A percentile compares a stretch with the other conserved stretches of the same genome.
Evolutionary conservation across 2,888 invertebrate genomes (phyloP).

Genomic region (Parelbella ahira): DNA sequence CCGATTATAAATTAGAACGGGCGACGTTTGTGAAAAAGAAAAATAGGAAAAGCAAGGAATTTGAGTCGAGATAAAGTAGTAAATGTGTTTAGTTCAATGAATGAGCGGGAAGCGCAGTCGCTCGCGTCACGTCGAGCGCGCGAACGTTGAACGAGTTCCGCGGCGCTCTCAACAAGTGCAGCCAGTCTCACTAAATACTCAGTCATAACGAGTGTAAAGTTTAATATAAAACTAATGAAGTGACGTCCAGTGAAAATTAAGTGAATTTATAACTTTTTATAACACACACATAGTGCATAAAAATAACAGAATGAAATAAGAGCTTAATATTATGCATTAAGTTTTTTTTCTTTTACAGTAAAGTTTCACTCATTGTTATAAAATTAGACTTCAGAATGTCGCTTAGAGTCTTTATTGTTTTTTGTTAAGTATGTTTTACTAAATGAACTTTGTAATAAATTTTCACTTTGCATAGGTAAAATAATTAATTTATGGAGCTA

Average conservation of each 20-base stretch:
- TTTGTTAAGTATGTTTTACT: too few species aligned
- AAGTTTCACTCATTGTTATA: too few species aligned
- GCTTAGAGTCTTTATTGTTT: neutral
- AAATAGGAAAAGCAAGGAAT: constrained; percentile 11
- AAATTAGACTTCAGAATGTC: constrained; percentile 6
- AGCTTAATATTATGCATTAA: too few species aligned
- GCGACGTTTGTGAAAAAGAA: neutral
- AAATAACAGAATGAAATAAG: too few species aligned
- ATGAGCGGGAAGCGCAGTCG: constrained; percentile 75
- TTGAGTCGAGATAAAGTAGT: constrained; percentile 47
- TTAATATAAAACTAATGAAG: constrained; percentile 23
- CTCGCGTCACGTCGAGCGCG: constrained; percentile 71
- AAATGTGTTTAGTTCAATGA: constrained; percentile 48
- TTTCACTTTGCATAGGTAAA: too few species aligned
- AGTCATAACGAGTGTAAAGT: constrained; percentile 31
- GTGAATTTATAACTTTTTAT: constrained; percentile 4
- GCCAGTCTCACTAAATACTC: constrained; percentile 36
- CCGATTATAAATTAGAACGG: neutral
- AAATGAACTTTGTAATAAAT: too few species aligned
- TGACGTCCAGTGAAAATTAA: constrained; percentile 18
- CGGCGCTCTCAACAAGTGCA: constrained; percentile 62
- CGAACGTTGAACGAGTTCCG: constrained; percentile 57
- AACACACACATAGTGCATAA: neutral
- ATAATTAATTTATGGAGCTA: too few species aligned
- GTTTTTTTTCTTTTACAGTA: too few species aligned